These are phyloP conservation scores for Paguma larvata DNA, from an alignment of 2,797 vertebrate genomes.

Conservation along the genomic window DNA sequence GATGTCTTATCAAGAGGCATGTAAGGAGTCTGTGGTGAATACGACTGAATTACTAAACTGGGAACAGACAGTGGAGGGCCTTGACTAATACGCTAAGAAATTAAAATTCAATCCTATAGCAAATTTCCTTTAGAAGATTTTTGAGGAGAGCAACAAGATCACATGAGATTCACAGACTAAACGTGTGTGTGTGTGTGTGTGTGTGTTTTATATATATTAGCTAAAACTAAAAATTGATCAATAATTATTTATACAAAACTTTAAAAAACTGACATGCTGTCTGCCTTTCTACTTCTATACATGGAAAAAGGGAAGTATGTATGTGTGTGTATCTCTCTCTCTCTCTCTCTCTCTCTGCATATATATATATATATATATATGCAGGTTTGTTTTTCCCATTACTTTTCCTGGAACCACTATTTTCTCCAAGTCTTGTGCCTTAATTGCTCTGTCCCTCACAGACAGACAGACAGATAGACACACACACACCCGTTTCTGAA, in stretches of 20 bases:
- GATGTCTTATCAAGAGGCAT: not conserved
- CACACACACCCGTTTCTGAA: not conserved
- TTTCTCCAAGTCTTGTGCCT: not conserved
- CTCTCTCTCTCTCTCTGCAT: not conserved
- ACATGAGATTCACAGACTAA: not conserved
- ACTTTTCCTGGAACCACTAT: not conserved
- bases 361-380: not conserved
- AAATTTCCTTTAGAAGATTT: slow-evolving; percentile 14
- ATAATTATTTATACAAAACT: not conserved
- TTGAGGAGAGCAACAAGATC: not conserved
- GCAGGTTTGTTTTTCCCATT: not conserved
- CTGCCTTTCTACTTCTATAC: not conserved
- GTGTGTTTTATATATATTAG: not conserved
- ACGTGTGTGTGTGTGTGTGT: too few relatives aligned
- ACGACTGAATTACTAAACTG: not conserved
- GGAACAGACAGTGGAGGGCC: not conserved
- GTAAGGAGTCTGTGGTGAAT: not conserved
- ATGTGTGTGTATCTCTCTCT: not conserved
- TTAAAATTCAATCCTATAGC: not conserved
- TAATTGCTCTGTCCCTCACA: not conserved
- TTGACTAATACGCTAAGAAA: not conserved
- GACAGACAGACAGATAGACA: not conserved
- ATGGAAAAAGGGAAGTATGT: not conserved
- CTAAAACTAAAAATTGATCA: not conserved
- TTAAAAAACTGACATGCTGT: not conserved